Base-by-base conservation (phyloP, 2,113 vertebrate genomes). In the Willisornis vidua region DNA sequence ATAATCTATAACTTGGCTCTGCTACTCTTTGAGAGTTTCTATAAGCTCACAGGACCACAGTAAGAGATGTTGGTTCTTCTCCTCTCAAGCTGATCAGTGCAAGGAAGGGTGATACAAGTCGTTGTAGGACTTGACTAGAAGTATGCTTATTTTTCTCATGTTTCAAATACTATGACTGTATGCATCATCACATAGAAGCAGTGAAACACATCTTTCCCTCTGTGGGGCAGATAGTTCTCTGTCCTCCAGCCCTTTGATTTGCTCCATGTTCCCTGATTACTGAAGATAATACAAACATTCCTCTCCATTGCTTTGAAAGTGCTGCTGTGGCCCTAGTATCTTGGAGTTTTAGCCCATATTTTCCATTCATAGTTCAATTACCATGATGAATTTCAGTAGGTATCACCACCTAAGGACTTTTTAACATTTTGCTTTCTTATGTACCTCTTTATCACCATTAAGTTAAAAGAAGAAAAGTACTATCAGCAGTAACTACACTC, bases 401-500 rank as follows among this genome's bases (percentile, higher is more conserved):
- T 63, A 67, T 57, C 26, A 85, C 52, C 1, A 4, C 58, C 43
- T 62, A 14, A 66, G 26, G 39, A 11, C 6, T 68, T 88, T 87
- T 85, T 51, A 33, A 8, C 14, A 5, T 74, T 77, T 76, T 63
- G n/a, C n/a, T 86, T 80, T 57, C 55, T 73, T 63, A 22, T 10
- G 11, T 35, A 17, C 10, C 7, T 70, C 46, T 61, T 71, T 65
- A 41, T 74, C 31, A 63, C 6, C 17, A 12, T 68, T 57, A 80
- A 85, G 65, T 41, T 74, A 12, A 55, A 80, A 65, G 48, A 84
- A 37, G 12, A 80, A 45, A 54, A 67, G 3, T 20, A 31, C 26
- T 31, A 9, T 14, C 22, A 59, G 54, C 37, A 66, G 18, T 62
- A 65, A 16, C 39, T 15, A 48, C 35, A 54, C 0, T 0, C 76